Base-by-base conservation (phyloP, 2,797 vertebrate species). In the Odontamblyopus rebecca region DNA sequence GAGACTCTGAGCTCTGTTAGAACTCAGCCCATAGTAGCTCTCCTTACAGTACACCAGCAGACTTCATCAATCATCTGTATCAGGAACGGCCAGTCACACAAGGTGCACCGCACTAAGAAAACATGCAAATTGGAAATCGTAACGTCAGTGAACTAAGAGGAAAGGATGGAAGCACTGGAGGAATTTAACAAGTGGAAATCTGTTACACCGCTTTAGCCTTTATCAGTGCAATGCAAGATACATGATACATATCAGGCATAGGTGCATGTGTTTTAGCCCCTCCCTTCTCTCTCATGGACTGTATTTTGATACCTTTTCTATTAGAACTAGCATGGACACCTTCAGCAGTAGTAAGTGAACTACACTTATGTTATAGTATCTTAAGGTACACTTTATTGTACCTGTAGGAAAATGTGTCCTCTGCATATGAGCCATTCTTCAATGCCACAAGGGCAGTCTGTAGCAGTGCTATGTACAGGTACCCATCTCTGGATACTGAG, bases 1-100 rank as follows among this genome's bases (percentile, higher is more conserved):
- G 63, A 61, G 77, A 78, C 79, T 72, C 72, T 83, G 70, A 79
- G 74, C 61, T 48, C 72, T 53, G 71, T 83, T 75, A 67, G 67
- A 75, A 77, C 75, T 54, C 76, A 72, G 71, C 61, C 69, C 59
- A 26, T 67, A 38, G 65, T 59, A 60, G 71, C 57, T 48, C 59
- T 61, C 70, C 67, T 72, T 69, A 71, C 48, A 68, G 41, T 67
- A 68, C 35, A 61, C 50, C 15, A 82, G 27, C 16, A 56, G 27
- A 72, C 67, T 38, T 27, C 62, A 61, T 68, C 68, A 26, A 78
- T 71, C 71, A 70, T n/a, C 68, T 38, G 72, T 51, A 35, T 73
- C 9, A 51, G 41, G 15, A 69, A 16, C 13, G 71, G 72, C 61
- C 61, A 59, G 69, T 70, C 62, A 70, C 59, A 70, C 74, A 76